phyloP scores from a whole-genome alignment of 2,113 vertebrate genomes.

The Onychostruthus taczanowskii region DNA sequence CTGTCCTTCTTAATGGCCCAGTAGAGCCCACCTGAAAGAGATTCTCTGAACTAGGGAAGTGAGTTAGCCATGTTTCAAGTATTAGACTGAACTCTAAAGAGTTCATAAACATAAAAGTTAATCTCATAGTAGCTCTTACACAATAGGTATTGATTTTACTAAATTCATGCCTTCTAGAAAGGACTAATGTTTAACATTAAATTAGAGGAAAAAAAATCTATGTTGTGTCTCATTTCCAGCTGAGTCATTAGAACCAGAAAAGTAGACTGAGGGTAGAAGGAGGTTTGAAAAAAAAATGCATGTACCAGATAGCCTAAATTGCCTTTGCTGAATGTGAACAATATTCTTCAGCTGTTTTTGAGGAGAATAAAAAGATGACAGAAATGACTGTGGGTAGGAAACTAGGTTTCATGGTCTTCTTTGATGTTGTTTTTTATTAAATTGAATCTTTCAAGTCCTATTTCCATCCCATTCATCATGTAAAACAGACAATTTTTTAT shows the following conservation, averaged over 20 bases:
- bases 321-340: neutral
- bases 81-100: neutral
- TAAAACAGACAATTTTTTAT: neutral
- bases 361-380: neutral
- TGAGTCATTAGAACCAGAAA: neutral
- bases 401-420: neutral
- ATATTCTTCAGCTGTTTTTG: neutral
- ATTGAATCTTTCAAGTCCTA: neutral
- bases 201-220: neutral
- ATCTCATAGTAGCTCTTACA: neutral
- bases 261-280: neutral
- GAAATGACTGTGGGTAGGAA: neutral
- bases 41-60: neutral
- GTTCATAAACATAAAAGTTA: neutral
- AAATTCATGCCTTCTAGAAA: neutral
- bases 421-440: neutral
- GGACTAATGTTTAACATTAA: neutral
- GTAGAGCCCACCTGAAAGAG: neutral
- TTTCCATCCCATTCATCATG: neutral
- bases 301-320: neutral
- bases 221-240: constrained; percentile 9
- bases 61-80: neutral
- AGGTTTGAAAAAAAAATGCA: neutral
- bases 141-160: neutral
- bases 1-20: neutral